These are phyloP conservation scores for Oscheius onirici DNA, from an alignment of 2,888 invertebrate species.

Conservation along the genomic window DNA sequence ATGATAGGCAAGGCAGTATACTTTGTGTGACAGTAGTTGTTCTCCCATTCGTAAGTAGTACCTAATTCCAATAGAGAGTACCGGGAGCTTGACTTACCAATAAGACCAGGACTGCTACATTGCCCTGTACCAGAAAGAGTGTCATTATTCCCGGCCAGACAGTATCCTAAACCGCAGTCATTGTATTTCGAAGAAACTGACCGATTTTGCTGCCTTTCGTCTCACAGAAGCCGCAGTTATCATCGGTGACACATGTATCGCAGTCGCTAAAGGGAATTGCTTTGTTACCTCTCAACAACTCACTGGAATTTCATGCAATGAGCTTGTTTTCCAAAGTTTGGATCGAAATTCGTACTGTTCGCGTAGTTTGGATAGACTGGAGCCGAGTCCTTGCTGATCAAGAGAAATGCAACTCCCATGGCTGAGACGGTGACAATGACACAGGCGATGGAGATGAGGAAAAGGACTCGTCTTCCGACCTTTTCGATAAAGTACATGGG, in stretches of 20 bases:
- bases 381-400: conserved; percentile 52
- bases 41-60: conserved; percentile 48
- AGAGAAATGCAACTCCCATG: conserved; percentile 62
- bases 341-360: conserved; percentile 5
- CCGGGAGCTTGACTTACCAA: neutral
- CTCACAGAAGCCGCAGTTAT: conserved; percentile 73
- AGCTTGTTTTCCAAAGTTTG: conserved; percentile 24
- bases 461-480: conserved; percentile 73
- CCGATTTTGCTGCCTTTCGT: conserved; percentile 37
- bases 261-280: conserved; percentile 69
- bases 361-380: conserved; percentile 36
- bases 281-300: neutral
- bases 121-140: conserved; percentile 48
- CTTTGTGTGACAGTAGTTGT: conserved; percentile 67
- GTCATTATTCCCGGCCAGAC: conserved; percentile 41
- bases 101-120: conserved; percentile 20
- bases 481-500: conserved; percentile 75
- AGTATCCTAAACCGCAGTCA: conserved; percentile 44
- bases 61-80: neutral
- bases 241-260: conserved; percentile 73
- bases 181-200: neutral
- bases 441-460: conserved; percentile 53
- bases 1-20: conserved; percentile 71
- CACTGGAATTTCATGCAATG: conserved; percentile 33
- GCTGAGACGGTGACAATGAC: conserved; percentile 52